These are phyloP conservation scores for Idaea aversata DNA, from an alignment of 2,888 invertebrate species.

Conservation along the genomic window DNA sequence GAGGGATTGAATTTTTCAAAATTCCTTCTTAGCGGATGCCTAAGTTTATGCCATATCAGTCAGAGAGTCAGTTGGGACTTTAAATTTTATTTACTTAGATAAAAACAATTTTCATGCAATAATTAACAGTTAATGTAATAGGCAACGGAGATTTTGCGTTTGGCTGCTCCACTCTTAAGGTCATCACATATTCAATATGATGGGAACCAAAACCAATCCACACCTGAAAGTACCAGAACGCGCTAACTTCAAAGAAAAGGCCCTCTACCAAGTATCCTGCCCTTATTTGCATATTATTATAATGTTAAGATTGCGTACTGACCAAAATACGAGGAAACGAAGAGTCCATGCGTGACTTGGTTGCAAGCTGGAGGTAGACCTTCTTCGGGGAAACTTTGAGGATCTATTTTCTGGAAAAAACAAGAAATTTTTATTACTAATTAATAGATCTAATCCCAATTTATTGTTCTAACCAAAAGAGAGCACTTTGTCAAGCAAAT, in stretches of 20 bases:
- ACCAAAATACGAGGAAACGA: conserved; percentile 73
- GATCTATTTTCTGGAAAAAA: conserved; percentile 69
- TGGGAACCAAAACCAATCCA: not conserved
- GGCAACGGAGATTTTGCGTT: too few relatives aligned
- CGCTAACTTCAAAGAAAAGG: conserved; percentile 27
- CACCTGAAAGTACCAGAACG: conserved; percentile 8
- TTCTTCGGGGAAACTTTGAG: conserved; percentile 62
- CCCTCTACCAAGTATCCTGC: conserved; percentile 19
- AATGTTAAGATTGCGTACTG: conserved; percentile 65
- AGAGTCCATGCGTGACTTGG: conserved; percentile 61
- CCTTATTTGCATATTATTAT: conserved; percentile 37
- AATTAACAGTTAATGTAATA: too few relatives aligned
- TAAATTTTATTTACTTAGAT: too few relatives aligned
- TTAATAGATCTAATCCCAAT: too few relatives aligned
- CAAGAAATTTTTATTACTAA: conserved; percentile 22
- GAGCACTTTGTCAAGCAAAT: too few relatives aligned
- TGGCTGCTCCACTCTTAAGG: too few relatives aligned
- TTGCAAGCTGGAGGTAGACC: conserved; percentile 55
- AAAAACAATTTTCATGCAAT: too few relatives aligned
- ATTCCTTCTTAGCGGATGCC: too few relatives aligned
- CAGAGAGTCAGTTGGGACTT: too few relatives aligned
- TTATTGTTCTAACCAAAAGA: too few relatives aligned
- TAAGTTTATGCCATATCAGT: too few relatives aligned
- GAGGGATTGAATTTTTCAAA: too few relatives aligned
- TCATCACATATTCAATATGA: not conserved